phyloP scores from a whole-genome alignment of 1,140 invertebrate genomes.

The Daktulosphaira vitifoliae region DNA sequence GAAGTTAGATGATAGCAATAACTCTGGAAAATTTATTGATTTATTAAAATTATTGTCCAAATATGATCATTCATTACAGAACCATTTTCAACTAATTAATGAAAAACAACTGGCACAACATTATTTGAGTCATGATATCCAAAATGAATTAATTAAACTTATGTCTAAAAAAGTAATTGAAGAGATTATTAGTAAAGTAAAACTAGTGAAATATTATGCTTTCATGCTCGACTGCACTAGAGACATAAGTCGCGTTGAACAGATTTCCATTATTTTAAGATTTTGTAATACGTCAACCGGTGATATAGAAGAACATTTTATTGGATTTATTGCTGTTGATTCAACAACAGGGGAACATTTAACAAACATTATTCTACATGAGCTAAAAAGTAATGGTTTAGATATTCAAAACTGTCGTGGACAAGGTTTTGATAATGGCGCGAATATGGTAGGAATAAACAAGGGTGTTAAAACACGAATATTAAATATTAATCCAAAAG shows the following conservation, averaged over 20 bases:
- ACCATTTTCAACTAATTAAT: slow-evolving; percentile 30
- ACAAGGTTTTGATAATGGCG: slow-evolving; percentile 37
- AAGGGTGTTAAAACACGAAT: slow-evolving; percentile 36
- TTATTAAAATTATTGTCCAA: slow-evolving; percentile 34
- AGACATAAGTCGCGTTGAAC: slow-evolving; percentile 33
- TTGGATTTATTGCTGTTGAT: slow-evolving; percentile 17
- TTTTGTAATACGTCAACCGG: slow-evolving; percentile 13
- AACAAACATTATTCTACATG: slow-evolving; percentile 4
- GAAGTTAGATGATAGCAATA: background rate
- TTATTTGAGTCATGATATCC: background rate
- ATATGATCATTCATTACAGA: slow-evolving; percentile 29
- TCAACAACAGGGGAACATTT: slow-evolving; percentile 29
- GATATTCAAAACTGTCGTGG: background rate
- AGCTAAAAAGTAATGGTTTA: background rate
- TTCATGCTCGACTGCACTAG: slow-evolving; percentile 35
- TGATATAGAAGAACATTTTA: slow-evolving; percentile 32
- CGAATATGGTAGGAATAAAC: slow-evolving; percentile 37
- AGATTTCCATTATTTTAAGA: slow-evolving; percentile 28
- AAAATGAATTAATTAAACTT: slow-evolving; percentile 29
- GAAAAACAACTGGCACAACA: background rate
- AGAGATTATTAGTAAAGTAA: slow-evolving; percentile 36
- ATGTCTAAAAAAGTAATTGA: slow-evolving; percentile 35
- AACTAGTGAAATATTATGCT: slow-evolving; percentile 36
- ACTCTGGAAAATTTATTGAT: slow-evolving; percentile 34
- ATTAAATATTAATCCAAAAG: slow-evolving; percentile 13